Conservation (phyloP, 2,113 vertebrate species). For the Limanda limanda region DNA sequence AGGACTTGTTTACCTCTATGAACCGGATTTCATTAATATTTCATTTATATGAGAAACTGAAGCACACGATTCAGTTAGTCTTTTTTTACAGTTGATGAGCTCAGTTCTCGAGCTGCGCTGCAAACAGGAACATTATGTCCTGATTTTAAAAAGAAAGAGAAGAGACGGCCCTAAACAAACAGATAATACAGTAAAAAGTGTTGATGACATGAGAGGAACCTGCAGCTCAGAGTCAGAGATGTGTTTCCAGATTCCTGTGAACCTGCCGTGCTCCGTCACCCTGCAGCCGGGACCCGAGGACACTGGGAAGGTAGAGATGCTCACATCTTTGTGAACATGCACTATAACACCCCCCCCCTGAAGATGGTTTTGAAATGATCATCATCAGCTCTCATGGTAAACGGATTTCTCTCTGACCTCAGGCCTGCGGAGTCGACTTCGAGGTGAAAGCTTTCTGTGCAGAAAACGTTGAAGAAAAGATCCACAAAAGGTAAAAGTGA, state of each 20-base stretch:
- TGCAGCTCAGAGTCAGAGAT: not conserved
- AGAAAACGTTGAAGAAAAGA: slow-evolving; percentile 93
- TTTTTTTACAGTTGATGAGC: no score
- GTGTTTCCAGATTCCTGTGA: slow-evolving; percentile 89
- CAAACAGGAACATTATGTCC: no score
- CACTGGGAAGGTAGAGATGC: slow-evolving; percentile 89
- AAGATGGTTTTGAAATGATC: no score
- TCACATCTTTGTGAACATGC: no score
- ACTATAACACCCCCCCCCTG: no score
- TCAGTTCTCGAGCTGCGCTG: no score
- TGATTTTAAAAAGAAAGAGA: no score
- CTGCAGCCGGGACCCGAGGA: slow-evolving; percentile 95
- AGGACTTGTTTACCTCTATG: no score
- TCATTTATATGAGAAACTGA: no score
- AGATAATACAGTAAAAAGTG: not conserved
- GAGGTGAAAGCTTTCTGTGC: slow-evolving; percentile 97
- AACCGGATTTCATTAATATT: no score
- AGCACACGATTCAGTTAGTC: no score
- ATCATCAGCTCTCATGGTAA: not conserved
- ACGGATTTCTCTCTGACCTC: slow-evolving; percentile 30
- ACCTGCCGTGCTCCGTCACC: slow-evolving; percentile 94
- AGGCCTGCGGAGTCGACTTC: slow-evolving; percentile 98
- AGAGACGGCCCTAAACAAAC: no score
- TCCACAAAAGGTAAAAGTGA: slow-evolving; percentile 91
- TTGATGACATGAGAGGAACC: not conserved